Conservation (phyloP, 2,113 vertebrate genomes). For the Pelobates fuscus region DNA sequence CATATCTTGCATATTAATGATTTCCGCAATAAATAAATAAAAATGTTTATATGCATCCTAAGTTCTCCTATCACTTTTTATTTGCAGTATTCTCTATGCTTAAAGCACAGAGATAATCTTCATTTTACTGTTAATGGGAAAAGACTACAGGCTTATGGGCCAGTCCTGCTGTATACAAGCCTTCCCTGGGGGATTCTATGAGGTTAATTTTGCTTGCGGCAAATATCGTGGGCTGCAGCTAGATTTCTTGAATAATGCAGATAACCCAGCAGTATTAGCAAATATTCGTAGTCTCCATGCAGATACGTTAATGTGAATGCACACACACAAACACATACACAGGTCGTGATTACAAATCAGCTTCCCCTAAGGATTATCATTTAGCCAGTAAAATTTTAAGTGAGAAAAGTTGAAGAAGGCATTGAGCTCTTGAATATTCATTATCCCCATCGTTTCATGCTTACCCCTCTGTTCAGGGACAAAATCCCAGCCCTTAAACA, state of each 20-base stretch:
- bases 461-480: constrained; percentile 36
- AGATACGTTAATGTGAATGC: constrained; percentile 38
- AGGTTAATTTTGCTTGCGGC: constrained; percentile 36
- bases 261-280: constrained; percentile 41
- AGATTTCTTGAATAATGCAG: constrained; percentile 42
- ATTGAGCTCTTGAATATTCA: constrained; percentile 43
- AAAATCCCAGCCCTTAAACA: constrained; percentile 36
- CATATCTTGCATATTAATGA: too few species aligned
- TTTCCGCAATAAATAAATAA: too few species aligned
- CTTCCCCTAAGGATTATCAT: constrained; percentile 38
- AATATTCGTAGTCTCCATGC: constrained; percentile 25
- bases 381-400: constrained; percentile 48
- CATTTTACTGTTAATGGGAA: constrained; percentile 14
- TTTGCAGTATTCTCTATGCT: background rate
- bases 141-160: constrained; percentile 13
- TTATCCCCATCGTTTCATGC: constrained; percentile 26
- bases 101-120: background rate
- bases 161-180: constrained; percentile 9
- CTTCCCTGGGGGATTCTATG: background rate
- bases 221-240: constrained; percentile 14
- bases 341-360: constrained; percentile 49
- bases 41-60: background rate
- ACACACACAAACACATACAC: constrained; percentile 31
- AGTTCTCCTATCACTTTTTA: background rate
- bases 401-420: constrained; percentile 50